Conservation (phyloP, 2,888 invertebrate genomes). For the Pseudoips prasinana region DNA sequence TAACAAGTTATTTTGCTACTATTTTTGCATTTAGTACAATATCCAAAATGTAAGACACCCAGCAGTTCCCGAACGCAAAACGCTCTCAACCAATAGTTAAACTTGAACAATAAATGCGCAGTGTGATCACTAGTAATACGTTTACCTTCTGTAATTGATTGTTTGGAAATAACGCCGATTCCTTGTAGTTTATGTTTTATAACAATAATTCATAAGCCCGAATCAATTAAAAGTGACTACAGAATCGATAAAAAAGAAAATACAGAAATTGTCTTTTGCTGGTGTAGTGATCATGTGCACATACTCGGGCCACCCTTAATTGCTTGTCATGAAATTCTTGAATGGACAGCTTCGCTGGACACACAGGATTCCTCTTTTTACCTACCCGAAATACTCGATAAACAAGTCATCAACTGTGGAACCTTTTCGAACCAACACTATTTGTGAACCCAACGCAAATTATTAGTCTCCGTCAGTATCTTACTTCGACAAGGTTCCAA, state of each 20-base stretch:
- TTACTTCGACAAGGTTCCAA: conserved; percentile 36
- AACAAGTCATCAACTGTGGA: conserved; percentile 58
- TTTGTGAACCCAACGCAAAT: conserved; percentile 18
- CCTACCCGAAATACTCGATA: conserved; percentile 55
- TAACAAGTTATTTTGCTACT: no score
- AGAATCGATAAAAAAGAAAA: conserved; percentile 34
- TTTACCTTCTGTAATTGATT: no score
- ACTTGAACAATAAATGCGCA: no score
- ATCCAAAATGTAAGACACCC: no score
- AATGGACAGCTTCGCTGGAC: conserved; percentile 63
- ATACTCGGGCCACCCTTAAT: conserved; percentile 58
- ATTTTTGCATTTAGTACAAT: no score
- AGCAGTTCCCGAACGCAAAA: no score
- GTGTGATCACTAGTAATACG: no score
- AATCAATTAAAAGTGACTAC: conserved; percentile 23
- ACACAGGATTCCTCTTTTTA: conserved; percentile 63
- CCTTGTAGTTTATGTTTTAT: conserved; percentile 11
- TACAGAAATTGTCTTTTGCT: conserved; percentile 38
- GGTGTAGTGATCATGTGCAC: conserved; percentile 35
- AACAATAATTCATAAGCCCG: conserved; percentile 25
- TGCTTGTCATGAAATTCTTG: conserved; percentile 75
- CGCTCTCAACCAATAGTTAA: no score
- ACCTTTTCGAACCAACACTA: conserved; percentile 42
- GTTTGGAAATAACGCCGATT: no score
- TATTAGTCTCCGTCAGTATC: conserved; percentile 16